phyloP scores from a whole-genome alignment of 2,113 vertebrate genomes.

The Alethe castanea region DNA sequence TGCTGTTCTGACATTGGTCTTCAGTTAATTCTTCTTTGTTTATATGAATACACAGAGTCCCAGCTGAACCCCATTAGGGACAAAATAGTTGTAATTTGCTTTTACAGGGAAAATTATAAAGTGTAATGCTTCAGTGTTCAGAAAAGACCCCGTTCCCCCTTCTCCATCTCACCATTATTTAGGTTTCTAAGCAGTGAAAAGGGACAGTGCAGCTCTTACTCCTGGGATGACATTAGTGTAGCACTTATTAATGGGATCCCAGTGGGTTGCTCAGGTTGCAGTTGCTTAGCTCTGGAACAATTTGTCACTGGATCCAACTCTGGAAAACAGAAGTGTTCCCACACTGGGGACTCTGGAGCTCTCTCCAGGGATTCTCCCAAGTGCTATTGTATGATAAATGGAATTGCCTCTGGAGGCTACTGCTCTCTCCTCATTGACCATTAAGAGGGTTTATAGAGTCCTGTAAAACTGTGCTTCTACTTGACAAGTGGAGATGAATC shows the following conservation, averaged over 20 bases:
- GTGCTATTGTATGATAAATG: neutral
- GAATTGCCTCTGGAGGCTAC: neutral
- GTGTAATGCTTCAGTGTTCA: neutral
- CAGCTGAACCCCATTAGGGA: neutral
- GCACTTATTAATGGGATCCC: neutral
- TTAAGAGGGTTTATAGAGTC: neutral
- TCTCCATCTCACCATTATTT: neutral
- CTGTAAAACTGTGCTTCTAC: neutral
- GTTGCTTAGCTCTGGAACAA: neutral
- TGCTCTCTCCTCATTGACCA: neutral
- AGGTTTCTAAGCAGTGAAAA: neutral
- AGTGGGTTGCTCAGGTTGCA: neutral
- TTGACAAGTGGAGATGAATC: neutral
- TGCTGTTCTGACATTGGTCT: neutral
- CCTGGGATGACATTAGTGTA: neutral
- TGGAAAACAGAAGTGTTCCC: neutral
- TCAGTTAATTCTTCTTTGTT: neutral
- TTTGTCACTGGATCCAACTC: neutral
- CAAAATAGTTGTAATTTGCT: neutral
- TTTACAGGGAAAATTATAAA: neutral
- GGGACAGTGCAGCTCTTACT: neutral
- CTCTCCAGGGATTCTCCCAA: neutral
- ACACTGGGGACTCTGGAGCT: neutral
- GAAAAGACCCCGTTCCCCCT: rapidly evolving
- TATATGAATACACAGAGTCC: neutral